Evolutionary conservation across 1,140 invertebrate species (phyloP).

Genomic region (Lordiphosa clarofinis): DNA sequence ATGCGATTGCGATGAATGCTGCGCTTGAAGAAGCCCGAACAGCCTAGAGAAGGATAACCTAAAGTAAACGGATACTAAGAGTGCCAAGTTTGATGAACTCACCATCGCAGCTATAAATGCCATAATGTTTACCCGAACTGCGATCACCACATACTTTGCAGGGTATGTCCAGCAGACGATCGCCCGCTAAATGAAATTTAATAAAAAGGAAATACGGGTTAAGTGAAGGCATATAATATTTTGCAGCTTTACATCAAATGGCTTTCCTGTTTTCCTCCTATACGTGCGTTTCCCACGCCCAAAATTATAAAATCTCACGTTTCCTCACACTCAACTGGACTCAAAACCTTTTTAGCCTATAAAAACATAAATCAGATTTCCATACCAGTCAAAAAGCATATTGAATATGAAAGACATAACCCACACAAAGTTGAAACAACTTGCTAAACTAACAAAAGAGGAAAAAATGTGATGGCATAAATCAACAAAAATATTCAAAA

Average conservation of each 20-base stretch:
- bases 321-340: conserved; percentile 15
- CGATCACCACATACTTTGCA: conserved; percentile 98
- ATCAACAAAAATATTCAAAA: conserved; percentile 73
- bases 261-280: too few species aligned
- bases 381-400: conserved; percentile 60
- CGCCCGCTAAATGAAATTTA: conserved; percentile 83
- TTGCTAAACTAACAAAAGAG: conserved; percentile 35
- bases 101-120: conserved; percentile 98
- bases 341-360: conserved; percentile 55
- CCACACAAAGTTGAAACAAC: conserved; percentile 26
- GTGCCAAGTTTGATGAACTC: conserved; percentile 73
- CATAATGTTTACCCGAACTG: conserved; percentile 98
- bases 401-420: conserved; percentile 39
- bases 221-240: too few species aligned
- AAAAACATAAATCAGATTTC: conserved; percentile 61
- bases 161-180: conserved; percentile 95
- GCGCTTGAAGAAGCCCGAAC: conserved; percentile 98
- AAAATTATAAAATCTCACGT: conserved; percentile 38
- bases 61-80: conserved; percentile 3
- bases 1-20: conserved; percentile 97
- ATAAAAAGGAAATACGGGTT: background rate
- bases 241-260: too few species aligned
- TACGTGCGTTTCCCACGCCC: conserved; percentile 35
- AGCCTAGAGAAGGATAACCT: conserved; percentile 24
- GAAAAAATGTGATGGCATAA: conserved; percentile 34